Percentiles rank a stretch among this genome's conserved stretches.
These are phyloP conservation scores for Scylla paramamosain DNA, from an alignment of 1,140 invertebrate genomes.

Conservation along the genomic window DNA sequence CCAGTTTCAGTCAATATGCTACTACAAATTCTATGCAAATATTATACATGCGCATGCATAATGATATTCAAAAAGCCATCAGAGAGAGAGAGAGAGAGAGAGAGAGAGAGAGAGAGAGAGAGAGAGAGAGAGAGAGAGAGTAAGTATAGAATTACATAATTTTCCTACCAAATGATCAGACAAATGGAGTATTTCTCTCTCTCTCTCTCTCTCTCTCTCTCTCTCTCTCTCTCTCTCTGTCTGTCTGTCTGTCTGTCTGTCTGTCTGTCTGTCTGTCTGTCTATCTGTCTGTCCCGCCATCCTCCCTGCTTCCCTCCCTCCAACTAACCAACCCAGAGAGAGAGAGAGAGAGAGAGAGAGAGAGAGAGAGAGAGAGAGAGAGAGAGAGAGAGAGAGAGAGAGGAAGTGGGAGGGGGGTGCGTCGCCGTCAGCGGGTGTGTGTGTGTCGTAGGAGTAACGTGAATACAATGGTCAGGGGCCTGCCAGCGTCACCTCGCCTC, in stretches of 20 bases:
- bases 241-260: slow-evolving; percentile 13
- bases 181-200: too few species aligned
- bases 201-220: neutral
- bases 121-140: too few species aligned
- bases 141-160: too few species aligned
- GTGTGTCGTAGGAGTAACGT: too few species aligned
- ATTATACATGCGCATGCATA: neutral
- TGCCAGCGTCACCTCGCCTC: too few species aligned
- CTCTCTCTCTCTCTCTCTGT: slow-evolving; percentile 47
- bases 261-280: neutral
- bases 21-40: neutral
- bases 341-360: too few species aligned
- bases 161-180: too few species aligned
- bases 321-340: neutral
- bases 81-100: neutral
- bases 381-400: neutral
- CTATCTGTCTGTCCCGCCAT: neutral
- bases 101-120: too few species aligned
- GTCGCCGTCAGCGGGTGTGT: slow-evolving; percentile 22
- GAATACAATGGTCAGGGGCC: too few species aligned
- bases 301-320: neutral
- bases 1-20: neutral
- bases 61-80: neutral
- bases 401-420: neutral
- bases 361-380: too few species aligned